Base-by-base conservation (phyloP, 1,140 invertebrate genomes). In the Drosophila mojavensis region DNA sequence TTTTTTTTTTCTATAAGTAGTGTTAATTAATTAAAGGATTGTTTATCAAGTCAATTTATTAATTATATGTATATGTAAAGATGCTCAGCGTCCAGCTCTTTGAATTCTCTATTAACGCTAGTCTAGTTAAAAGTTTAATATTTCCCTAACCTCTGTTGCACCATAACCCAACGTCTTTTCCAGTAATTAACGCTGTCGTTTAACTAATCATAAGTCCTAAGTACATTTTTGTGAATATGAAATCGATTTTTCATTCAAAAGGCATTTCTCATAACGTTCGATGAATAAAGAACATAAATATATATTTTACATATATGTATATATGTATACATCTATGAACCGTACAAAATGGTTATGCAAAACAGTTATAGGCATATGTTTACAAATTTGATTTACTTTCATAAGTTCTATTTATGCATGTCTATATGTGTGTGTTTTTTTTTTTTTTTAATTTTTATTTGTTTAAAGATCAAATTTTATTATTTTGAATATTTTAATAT, bases 231-330 rank as follows among this genome's bases (percentile, higher is more conserved):
- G 33, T 60, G 55, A 43, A 54, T 78, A n/a, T 39, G 48, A 33
- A 41, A 70, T 79, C 20, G 11, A 79, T 74, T 50, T 33, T 71
- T 53, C 58, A 68, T 77, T 71, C 43, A 67, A 51, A 83, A 84
- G 81, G 80, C 80, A 83, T 81, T 74, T 74, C 48, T 50, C 58
- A 48, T 24, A 39, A 33, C 11, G n/a, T 41, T 55, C 45, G 17
- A 50, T 54, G 28, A 36, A 58, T 45, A 24, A 28, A 36, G 43
- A 61, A 61, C 54, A 39, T 48, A 30, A 50, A 63, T 69, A 28
- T 63, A 54, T 68, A 55, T 61, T 33, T 26, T 10, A 3, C 7
- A 11, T 39, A 39, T 39, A 39, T 39, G 13, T 50, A 56, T 47
- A 9, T 48, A 10, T 48, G 11, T 30, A 6, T 30, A 2, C 61